Base-by-base conservation (phyloP, 2,888 invertebrate species). In the Cataglyphis albicans region DNA sequence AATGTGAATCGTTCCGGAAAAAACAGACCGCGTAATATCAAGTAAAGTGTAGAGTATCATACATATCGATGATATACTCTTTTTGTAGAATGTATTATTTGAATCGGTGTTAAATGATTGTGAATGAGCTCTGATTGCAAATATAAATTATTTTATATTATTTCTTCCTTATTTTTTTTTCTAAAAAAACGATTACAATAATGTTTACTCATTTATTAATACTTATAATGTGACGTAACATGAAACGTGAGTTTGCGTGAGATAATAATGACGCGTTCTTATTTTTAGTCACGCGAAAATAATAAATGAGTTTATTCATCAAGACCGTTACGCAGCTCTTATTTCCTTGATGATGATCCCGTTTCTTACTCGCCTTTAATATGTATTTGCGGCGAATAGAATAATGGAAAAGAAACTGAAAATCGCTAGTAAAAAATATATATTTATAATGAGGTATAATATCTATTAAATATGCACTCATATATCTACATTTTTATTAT, bases 291-390 rank as follows among this genome's bases (percentile, higher is more conserved):
- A 73, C 59, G 73, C 41, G 10, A 61, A 61, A 32, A 21, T 74
- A 44, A 74, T 12, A 44, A 74, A 61, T 61, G 61, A 74, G 61
- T 44, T 61, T 61, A 32, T n/a, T 74, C 44, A 44, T 61, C 61
- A 44, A 5, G n/a, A 52, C 15, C 2, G 7, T 6, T 32, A n/a
- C 9, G 38, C 18, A 6, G 18, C n/a, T 21, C 44, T 32, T 29
- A 10, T 61, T 29, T 44, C 5, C 29, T 74, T 44, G 21, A 61
- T 61, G 29, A 44, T 18, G 32, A 32, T 32, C 32, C 18, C 9
- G 38, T 15, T 3, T 74, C 21, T 61, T 41, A 29, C 15, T 10
- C 29, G 18, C 3, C 52, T 52, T 52, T 52, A 7, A 52, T 52
- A n/a, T 52, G 7, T 44, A 64, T 74, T 61, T 74, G 15, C 25